Evolutionary conservation across 2,888 invertebrate species (phyloP).

Genomic region (Lacanobia wlatinum): DNA sequence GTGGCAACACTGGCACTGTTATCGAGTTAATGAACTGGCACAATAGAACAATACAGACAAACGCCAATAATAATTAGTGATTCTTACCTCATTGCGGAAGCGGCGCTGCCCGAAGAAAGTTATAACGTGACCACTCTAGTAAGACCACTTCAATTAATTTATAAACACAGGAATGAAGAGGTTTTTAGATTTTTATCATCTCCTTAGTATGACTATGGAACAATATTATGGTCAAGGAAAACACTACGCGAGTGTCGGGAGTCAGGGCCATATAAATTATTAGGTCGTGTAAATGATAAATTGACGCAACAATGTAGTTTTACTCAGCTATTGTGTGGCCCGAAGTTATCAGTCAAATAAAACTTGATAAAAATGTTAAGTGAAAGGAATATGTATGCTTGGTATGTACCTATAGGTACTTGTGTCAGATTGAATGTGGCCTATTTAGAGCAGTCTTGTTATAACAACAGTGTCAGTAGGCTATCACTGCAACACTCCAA

Average conservation of each 20-base stretch:
- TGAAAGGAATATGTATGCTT: slow-evolving; percentile 10
- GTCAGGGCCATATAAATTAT: not conserved
- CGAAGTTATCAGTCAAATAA: slow-evolving; percentile 21
- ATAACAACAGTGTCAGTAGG: slow-evolving; percentile 73
- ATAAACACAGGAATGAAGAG: not conserved
- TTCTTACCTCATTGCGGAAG: slow-evolving; percentile 77
- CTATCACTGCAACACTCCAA: slow-evolving; percentile 73
- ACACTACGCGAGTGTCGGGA: not conserved
- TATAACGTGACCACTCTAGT: slow-evolving; percentile 69
- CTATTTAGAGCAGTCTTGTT: slow-evolving; percentile 66
- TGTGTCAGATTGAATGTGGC: slow-evolving; percentile 33
- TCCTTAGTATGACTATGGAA: not conserved
- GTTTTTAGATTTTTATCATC: not conserved
- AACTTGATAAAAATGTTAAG: slow-evolving; percentile 23
- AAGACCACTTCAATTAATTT: slow-evolving; percentile 63
- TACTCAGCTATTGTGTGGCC: not conserved
- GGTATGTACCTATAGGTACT: not conserved
- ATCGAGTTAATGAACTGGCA: slow-evolving; percentile 72
- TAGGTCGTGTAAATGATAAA: slow-evolving; percentile 4
- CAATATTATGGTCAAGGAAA: not conserved
- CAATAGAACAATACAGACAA: slow-evolving; percentile 74
- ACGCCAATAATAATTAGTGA: slow-evolving; percentile 67
- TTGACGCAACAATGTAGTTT: not conserved
- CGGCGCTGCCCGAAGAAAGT: slow-evolving; percentile 67
- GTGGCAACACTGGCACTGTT: slow-evolving; percentile 64